phyloP scores from a whole-genome alignment of 2,113 vertebrate species.

The Phycodurus eques region DNA sequence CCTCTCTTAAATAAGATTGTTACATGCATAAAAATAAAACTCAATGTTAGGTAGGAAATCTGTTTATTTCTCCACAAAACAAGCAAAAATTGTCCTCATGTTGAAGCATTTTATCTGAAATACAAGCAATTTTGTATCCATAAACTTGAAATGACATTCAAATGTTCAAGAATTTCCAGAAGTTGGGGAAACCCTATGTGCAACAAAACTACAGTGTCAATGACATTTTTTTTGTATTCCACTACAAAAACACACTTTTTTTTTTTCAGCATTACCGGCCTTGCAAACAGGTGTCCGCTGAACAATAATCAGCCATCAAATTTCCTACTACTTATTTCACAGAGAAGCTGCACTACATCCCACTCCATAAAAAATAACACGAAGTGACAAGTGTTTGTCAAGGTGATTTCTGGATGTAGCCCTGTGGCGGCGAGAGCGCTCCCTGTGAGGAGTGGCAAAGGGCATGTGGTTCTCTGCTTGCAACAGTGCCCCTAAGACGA shows the following conservation, averaged over 20 bases:
- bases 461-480: slow-evolving; percentile 42
- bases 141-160: neutral
- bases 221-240: neutral
- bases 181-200: neutral
- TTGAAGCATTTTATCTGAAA: neutral
- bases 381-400: slow-evolving; percentile 37
- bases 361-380: slow-evolving; percentile 7
- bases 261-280: neutral
- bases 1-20: neutral
- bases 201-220: neutral
- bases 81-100: too few species aligned
- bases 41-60: too few species aligned
- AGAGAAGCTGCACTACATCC: slow-evolving; percentile 13
- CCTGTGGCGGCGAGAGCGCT: slow-evolving; percentile 22
- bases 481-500: slow-evolving; percentile 49
- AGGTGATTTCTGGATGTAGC: slow-evolving; percentile 37
- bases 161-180: neutral
- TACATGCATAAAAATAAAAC: too few species aligned
- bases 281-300: slow-evolving; percentile 8
- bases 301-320: slow-evolving; percentile 7
- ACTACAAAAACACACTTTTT: neutral
- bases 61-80: too few species aligned
- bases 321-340: slow-evolving; percentile 23
- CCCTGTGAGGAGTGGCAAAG: slow-evolving; percentile 45
- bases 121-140: neutral